phyloP scores from a whole-genome alignment of 2,888 invertebrate genomes.

The Quadriops clusia region DNA sequence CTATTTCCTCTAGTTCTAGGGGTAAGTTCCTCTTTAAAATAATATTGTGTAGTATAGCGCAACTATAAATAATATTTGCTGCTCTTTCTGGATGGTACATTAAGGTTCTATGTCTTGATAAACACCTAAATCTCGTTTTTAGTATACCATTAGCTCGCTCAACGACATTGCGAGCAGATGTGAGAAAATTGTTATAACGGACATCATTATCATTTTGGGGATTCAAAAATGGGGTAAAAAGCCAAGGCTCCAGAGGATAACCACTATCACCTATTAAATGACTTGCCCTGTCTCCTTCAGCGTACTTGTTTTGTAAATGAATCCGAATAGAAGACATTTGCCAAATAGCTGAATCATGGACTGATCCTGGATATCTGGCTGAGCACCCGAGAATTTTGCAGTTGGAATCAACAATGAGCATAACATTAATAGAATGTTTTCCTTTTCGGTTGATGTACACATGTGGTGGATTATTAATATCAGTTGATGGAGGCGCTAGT shows the following conservation, averaged over 20 bases:
- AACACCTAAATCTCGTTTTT: slow-evolving; percentile 22
- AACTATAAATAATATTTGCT: slow-evolving; percentile 12
- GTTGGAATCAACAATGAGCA: slow-evolving; percentile 9
- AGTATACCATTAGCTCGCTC: slow-evolving; percentile 19
- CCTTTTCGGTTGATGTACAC: slow-evolving; percentile 13
- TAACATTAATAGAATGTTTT: slow-evolving; percentile 11
- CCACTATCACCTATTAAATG: slow-evolving; percentile 20
- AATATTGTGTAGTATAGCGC: slow-evolving; percentile 7
- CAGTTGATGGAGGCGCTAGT: slow-evolving; percentile 8
- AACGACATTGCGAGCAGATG: slow-evolving; percentile 15
- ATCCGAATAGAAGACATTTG: slow-evolving; percentile 10
- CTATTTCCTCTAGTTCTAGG: too few relatives aligned
- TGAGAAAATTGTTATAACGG: slow-evolving; percentile 15
- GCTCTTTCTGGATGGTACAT: slow-evolving; percentile 21
- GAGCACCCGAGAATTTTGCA: slow-evolving; percentile 7
- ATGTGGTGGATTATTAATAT: slow-evolving; percentile 9
- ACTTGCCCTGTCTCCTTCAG: slow-evolving; percentile 10
- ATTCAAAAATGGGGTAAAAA: slow-evolving; percentile 17
- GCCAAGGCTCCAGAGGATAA: slow-evolving; percentile 15
- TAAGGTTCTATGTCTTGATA: slow-evolving; percentile 17
- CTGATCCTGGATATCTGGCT: slow-evolving; percentile 13
- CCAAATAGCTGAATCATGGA: slow-evolving; percentile 13
- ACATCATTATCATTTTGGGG: slow-evolving; percentile 14
- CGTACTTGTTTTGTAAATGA: slow-evolving; percentile 8
- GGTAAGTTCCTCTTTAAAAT: too few relatives aligned